phyloP scores from a whole-genome alignment of 2,888 invertebrate species.

The Drosophila stalkeri region DNA sequence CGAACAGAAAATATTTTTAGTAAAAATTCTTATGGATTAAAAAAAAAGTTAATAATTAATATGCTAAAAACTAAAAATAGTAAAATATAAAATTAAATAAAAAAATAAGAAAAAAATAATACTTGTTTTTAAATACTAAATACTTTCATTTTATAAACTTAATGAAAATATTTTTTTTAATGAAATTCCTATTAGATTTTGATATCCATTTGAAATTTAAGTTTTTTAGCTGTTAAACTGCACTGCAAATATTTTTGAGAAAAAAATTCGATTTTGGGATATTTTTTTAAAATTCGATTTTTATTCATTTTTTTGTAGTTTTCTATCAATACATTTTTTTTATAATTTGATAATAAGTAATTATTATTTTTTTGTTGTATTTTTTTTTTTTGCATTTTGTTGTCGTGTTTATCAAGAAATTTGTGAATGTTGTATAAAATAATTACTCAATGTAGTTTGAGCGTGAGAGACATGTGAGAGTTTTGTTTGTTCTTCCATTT shows the following conservation, averaged over 20 bases:
- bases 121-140: too few relatives aligned
- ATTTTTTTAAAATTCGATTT: conserved; percentile 65
- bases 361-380: conserved; percentile 1
- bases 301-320: conserved; percentile 71
- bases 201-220: not conserved
- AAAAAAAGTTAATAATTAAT: not conserved
- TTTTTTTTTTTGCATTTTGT: conserved; percentile 62
- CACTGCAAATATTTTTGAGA: not conserved
- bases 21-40: too few relatives aligned
- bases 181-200: not conserved
- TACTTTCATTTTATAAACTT: too few relatives aligned
- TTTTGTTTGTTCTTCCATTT: conserved; percentile 17
- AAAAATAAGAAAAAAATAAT: too few relatives aligned
- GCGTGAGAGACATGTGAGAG: conserved; percentile 82
- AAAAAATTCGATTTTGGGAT: not conserved
- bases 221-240: not conserved
- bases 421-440: conserved; percentile 37
- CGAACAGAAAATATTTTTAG: too few relatives aligned
- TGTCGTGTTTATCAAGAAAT: conserved; percentile 60
- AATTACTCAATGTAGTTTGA: conserved; percentile 68
- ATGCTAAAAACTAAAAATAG: too few relatives aligned
- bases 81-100: too few relatives aligned
- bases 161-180: too few relatives aligned
- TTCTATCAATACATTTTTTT: conserved; percentile 69
- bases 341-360: conserved; percentile 64